Base-by-base conservation (phyloP, 1,140 invertebrate genomes). In the Venturia canescens region DNA sequence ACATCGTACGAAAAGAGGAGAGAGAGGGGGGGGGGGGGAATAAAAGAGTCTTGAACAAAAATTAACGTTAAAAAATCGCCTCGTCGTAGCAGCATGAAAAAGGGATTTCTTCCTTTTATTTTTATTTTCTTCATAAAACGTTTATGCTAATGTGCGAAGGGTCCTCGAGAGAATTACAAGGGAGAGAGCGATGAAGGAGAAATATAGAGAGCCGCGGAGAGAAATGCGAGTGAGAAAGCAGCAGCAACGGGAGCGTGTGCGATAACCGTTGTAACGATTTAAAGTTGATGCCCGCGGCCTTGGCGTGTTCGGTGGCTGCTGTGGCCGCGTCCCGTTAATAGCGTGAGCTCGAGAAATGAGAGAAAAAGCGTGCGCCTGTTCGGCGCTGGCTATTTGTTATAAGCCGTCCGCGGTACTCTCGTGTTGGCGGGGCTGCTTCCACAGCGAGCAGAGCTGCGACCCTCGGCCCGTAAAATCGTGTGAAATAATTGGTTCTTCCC, bases 131-230 rank as follows among this genome's bases (percentile, higher is more conserved):
- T 15, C 26, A 23, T 70, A 18, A 80, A 29, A 26, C 34, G 38
- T 44, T 67, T 69, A 78, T 66, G 60, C 38, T 67, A 69, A 71
- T 67, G 27, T 44, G n/a, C 34, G 44, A 53, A 79, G 67, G 48
- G 27, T 78, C 69, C 38, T 72, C 57, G 60, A 80, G 48, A 66
- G 72, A 69, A 67, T 76, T 66, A 75, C 27, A 69, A 69, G 29
- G 21, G 66, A 69, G 66, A 69, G 66, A 21, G n/a, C 66, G 66
- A 69, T 69, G 57, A 67, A 60, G 63, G 63, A 75, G 9, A 26
- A 29, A 83, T 26, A 77, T 69, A 38, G 48, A 75, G 70, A 76
- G 67, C 16, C n/a, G n/a, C n/a, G n/a, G 79, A 79, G 38, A 44
- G 34, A 9, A 34, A 9, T 34, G 34, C 3, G 82, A 69, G 57